Base-by-base conservation (phyloP, 2,888 invertebrate species). In the Heteromurus nitidus region DNA sequence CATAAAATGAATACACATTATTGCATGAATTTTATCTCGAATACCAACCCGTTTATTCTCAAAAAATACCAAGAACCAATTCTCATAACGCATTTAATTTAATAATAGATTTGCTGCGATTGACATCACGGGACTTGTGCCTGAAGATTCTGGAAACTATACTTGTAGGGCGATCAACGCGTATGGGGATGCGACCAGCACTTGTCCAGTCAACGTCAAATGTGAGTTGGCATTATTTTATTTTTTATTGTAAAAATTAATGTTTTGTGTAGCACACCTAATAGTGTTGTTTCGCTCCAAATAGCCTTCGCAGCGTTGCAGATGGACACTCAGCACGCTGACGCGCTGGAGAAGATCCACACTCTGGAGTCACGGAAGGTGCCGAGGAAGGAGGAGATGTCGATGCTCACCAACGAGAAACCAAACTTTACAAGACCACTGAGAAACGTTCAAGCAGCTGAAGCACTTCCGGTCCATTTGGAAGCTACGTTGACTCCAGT, bases 31-130 rank as follows among this genome's bases (percentile, higher is more conserved):
- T n/a, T n/a, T n/a, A n/a, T n/a, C n/a, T n/a, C n/a, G n/a, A n/a
- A n/a, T n/a, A n/a, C n/a, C n/a, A n/a, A n/a, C n/a, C n/a, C n/a
- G n/a, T n/a, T n/a, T n/a, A n/a, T n/a, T n/a, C n/a, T n/a, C n/a
- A n/a, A n/a, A n/a, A n/a, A n/a, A n/a, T n/a, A n/a, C n/a, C n/a
- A n/a, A n/a, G n/a, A n/a, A n/a, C n/a, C n/a, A n/a, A n/a, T n/a
- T n/a, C n/a, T n/a, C n/a, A n/a, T n/a, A n/a, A n/a, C n/a, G n/a
- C n/a, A n/a, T n/a, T n/a, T n/a, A n/a, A n/a, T n/a, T n/a, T n/a
- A n/a, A n/a, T n/a, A n/a, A n/a, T n/a, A n/a, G n/a, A n/a, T 98
- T 97, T 90, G 97, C 97, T 77, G 95, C 98, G 70, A 92, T 99
- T 84, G 99, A 99, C 89, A 95, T 99, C 82, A 91, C 97, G 30